These are phyloP conservation scores for Arion vulgaris DNA, from an alignment of 1,140 invertebrate species.

Conservation along the genomic window DNA sequence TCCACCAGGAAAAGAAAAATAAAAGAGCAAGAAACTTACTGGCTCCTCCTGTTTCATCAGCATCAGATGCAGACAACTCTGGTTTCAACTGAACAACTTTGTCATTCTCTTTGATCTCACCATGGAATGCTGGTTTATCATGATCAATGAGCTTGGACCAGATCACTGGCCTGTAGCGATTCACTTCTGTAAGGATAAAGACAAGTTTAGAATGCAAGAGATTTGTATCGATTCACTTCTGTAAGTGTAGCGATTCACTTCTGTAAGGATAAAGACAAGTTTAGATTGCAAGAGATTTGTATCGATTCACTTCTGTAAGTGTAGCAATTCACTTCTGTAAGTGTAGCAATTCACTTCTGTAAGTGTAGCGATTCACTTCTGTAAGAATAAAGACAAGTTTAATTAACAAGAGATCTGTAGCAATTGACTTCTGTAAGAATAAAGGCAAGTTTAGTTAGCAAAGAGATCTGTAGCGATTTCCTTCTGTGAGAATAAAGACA, in stretches of 20 bases:
- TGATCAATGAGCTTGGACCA: constrained; percentile 42
- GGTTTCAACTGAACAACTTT: constrained; percentile 55
- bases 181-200: constrained; percentile 54
- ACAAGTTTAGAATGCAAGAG: neutral
- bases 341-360: too few species aligned
- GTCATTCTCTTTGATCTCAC: constrained; percentile 61
- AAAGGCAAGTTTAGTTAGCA: too few species aligned
- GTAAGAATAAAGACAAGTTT: too few species aligned
- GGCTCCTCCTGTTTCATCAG: constrained; percentile 58
- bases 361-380: constrained; percentile 56
- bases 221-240: too few species aligned
- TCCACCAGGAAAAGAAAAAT: too few species aligned
- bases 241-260: constrained; percentile 59
- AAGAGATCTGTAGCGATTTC: too few species aligned
- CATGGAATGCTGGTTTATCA: constrained; percentile 61
- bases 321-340: constrained; percentile 61
- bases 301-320: too few species aligned
- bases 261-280: constrained; percentile 43
- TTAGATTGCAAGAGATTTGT: neutral
- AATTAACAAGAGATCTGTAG: too few species aligned
- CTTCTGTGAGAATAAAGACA: too few species aligned
- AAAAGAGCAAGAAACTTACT: too few species aligned
- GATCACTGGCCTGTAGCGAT: constrained; percentile 58
- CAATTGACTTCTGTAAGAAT: too few species aligned
- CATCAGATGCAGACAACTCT: constrained; percentile 56